phyloP scores from a whole-genome alignment of 2,113 vertebrate species.

The Barbus barbus region DNA sequence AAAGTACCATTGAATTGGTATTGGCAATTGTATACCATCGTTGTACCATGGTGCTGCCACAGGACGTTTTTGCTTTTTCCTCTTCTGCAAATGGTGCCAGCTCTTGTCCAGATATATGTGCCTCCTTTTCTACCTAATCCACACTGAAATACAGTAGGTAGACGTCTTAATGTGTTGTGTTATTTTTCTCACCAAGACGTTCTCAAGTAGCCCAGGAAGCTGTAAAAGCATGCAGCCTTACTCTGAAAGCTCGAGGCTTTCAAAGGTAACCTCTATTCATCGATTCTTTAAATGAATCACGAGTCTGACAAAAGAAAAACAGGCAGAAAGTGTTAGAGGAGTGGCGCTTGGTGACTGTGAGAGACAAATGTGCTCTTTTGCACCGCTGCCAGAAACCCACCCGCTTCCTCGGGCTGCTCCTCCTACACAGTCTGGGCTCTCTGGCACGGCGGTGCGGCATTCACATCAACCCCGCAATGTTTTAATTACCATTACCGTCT shows the following conservation, averaged over 20 bases:
- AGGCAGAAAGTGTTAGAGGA: constrained; percentile 51
- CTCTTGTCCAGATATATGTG: neutral
- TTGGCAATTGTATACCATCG: neutral
- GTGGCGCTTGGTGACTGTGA: constrained; percentile 46
- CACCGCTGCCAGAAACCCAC: constrained; percentile 52
- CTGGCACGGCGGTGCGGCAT: constrained; percentile 6
- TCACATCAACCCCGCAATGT: constrained; percentile 26
- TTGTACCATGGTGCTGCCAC: neutral
- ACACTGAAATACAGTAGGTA: constrained; percentile 19
- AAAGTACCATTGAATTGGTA: neutral
- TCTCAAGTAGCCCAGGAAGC: constrained; percentile 26
- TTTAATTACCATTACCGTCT: constrained; percentile 55
- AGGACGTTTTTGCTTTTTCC: neutral
- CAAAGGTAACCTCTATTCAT: constrained; percentile 44
- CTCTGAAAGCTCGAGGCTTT: constrained; percentile 32
- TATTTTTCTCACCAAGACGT: constrained; percentile 7
- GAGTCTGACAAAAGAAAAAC: constrained; percentile 41
- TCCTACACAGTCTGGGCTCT: constrained; percentile 22
- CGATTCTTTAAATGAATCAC: constrained; percentile 51
- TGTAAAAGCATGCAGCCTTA: constrained; percentile 26
- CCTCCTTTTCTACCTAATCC: neutral
- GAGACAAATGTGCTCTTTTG: constrained; percentile 53
- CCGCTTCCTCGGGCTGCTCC: constrained; percentile 12
- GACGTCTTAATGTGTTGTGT: constrained; percentile 16
- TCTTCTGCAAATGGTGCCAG: neutral